Evolutionary conservation across 2,797 vertebrate genomes (phyloP), one percentile per base, ranked within the genome.

Genomic region (Anomalospiza imberbis): DNA sequence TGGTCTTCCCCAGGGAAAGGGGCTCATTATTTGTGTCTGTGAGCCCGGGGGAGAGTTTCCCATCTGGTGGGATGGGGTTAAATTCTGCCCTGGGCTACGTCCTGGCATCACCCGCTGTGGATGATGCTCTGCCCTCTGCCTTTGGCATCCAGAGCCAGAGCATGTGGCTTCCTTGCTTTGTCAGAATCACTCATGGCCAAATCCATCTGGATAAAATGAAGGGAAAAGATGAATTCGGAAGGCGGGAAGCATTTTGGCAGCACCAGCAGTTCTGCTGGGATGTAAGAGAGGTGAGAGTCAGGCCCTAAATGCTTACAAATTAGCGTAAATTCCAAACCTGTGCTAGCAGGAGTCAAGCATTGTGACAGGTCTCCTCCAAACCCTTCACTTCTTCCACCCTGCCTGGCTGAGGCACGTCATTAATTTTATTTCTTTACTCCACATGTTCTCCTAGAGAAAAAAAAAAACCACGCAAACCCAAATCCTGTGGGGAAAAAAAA

Each of bases 251-350:
- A 0, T 32, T 85, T 61, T 76, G 60, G 55, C 53, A 94, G 60
- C 9, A 22, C 25, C 47, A 57, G 42, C 7, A 42, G 21, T 57
- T 42, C 47, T 61, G 50, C 36, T 71, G 75, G n/a, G 60, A 42
- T 53, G n/a, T 45, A 63, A 73, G 34, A 51, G n/a, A 61, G 50
- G 48, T 82, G 42, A 58, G 86, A 93, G 61, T 94, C 66, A 68
- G 79, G 42, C 50, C 38, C 42, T 86, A 92, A 92, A 74, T 61
- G 85, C 73, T 95, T 87, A 88, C 74, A 96, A 95, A 96, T 96
- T 70, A 95, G 76, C 81, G 75, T 70, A 55, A 82, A 90, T 85
- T 82, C 71, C 89, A 85, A 90, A 91, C 88, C 38, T 89, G 50
- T 8, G 13, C 62, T 89, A 75, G 74, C 42, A 77, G 80, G 22